Evolutionary conservation across 2,888 invertebrate species (phyloP).

Genomic region (Synanthedon andrenaeformis): DNA sequence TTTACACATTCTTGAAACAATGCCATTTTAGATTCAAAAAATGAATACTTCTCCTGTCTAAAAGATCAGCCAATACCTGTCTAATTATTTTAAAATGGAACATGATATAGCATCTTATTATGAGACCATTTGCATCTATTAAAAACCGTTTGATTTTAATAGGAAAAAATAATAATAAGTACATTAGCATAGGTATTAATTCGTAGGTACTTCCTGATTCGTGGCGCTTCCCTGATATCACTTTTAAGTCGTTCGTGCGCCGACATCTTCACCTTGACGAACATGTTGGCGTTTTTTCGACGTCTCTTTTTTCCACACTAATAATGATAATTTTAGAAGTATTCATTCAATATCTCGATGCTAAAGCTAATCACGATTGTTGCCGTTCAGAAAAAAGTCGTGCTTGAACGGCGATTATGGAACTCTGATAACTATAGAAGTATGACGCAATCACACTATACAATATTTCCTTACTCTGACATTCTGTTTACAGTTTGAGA

Average conservation of each 20-base stretch:
- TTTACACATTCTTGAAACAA: too few relatives aligned
- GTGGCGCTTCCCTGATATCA: slow-evolving; percentile 53
- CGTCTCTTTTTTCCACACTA: slow-evolving; percentile 43
- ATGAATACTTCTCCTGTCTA: too few relatives aligned
- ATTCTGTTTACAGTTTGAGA: slow-evolving; percentile 17
- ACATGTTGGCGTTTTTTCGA: slow-evolving; percentile 44
- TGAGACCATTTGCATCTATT: too few relatives aligned
- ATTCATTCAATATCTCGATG: slow-evolving; percentile 55
- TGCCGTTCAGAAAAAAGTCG: slow-evolving; percentile 21
- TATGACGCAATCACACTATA: slow-evolving; percentile 35
- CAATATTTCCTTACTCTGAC: slow-evolving; percentile 30
- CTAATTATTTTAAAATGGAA: too few relatives aligned
- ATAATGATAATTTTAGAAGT: slow-evolving; percentile 57
- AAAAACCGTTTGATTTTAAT: background rate
- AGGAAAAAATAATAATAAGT: background rate
- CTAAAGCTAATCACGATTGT: slow-evolving; percentile 52
- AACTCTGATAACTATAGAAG: slow-evolving; percentile 33
- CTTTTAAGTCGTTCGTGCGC: slow-evolving; percentile 47
- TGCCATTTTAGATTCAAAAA: too few relatives aligned
- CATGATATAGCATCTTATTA: too few relatives aligned
- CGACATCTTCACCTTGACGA: slow-evolving; percentile 61
- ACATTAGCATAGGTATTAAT: background rate
- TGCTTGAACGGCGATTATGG: slow-evolving; percentile 34
- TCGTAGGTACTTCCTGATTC: slow-evolving; percentile 45
- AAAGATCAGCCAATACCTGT: too few relatives aligned